These are phyloP conservation scores for Lindbergichthys nudifrons DNA, from an alignment of 2,797 vertebrate genomes.

Conservation along the genomic window DNA sequence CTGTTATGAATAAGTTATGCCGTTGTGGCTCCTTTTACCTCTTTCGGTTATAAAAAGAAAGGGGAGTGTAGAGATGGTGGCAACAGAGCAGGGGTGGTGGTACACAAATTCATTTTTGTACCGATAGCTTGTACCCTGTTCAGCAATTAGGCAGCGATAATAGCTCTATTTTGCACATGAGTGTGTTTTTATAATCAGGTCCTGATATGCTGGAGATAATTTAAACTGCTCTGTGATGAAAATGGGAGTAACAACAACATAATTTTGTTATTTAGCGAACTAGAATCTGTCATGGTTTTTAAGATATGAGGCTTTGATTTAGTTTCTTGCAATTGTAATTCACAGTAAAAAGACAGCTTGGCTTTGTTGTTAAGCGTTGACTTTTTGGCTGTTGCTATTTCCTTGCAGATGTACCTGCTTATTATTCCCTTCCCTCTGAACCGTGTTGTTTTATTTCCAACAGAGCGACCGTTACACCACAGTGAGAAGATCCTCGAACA, in stretches of 20 bases:
- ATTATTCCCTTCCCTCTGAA: background rate
- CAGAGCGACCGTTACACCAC: constrained; percentile 95
- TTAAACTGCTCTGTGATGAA: constrained; percentile 79
- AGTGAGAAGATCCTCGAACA: constrained; percentile 94
- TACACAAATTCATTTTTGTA: constrained; percentile 68
- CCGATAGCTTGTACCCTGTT: constrained; percentile 77
- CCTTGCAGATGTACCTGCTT: background rate
- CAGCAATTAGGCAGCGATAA: constrained; percentile 85
- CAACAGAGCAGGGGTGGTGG: constrained; percentile 68
- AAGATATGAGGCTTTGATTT: constrained; percentile 39
- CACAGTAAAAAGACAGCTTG: background rate
- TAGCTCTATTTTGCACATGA: constrained; percentile 87
- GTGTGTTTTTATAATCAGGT: constrained; percentile 87
- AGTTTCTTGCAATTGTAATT: constrained; percentile 55
- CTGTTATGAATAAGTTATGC: constrained; percentile 77
- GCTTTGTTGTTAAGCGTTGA: background rate
- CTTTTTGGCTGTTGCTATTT: background rate
- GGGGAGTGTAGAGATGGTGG: constrained; percentile 66
- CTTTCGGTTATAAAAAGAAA: constrained; percentile 75
- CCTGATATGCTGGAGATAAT: constrained; percentile 84
- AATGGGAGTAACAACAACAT: constrained; percentile 69
- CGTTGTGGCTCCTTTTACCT: constrained; percentile 73
- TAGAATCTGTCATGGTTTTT: constrained; percentile 62
- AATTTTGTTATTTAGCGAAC: constrained; percentile 57
- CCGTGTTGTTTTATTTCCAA: constrained; percentile 8